phyloP scores from a whole-genome alignment of 2,797 vertebrate genomes.

The Acanthurus leucopareius region DNA sequence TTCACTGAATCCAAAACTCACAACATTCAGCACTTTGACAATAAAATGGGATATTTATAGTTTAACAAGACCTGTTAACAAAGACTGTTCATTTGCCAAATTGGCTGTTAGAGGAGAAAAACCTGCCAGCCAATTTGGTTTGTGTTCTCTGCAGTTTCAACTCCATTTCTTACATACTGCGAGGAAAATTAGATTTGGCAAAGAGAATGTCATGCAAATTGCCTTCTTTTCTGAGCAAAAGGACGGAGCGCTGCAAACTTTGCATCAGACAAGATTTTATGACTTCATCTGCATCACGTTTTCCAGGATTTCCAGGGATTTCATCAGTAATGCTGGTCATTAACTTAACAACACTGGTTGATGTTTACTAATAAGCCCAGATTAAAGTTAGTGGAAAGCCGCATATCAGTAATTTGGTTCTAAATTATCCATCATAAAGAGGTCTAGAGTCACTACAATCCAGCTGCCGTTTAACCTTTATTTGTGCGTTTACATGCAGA shows the following conservation, averaged over 20 bases:
- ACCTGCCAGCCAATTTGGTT: slow-evolving; percentile 20
- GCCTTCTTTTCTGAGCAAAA: slow-evolving; percentile 14
- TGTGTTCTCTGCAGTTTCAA: slow-evolving; percentile 22
- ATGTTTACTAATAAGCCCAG: slow-evolving; percentile 5
- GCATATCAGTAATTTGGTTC: neutral
- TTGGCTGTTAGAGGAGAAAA: slow-evolving; percentile 20
- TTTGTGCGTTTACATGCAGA: neutral
- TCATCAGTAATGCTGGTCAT: slow-evolving; percentile 41
- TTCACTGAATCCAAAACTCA: slow-evolving; percentile 33
- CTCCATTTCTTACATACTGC: slow-evolving; percentile 13
- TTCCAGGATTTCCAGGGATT: slow-evolving; percentile 43
- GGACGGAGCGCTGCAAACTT: slow-evolving; percentile 7
- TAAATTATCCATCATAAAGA: neutral
- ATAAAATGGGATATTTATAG: slow-evolving; percentile 27
- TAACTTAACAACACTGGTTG: neutral
- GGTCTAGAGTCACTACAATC: neutral
- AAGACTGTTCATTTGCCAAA: slow-evolving; percentile 31
- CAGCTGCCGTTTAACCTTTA: neutral
- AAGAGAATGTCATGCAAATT: slow-evolving; percentile 18
- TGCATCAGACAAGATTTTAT: slow-evolving; percentile 22
- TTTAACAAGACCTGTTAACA: slow-evolving; percentile 29
- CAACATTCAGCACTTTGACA: slow-evolving; percentile 25
- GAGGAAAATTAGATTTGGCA: slow-evolving; percentile 21
- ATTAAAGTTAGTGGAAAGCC: neutral
- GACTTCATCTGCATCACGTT: slow-evolving; percentile 10